Conservation (phyloP, 2,888 invertebrate species). For the Achlya flavicornis region DNA sequence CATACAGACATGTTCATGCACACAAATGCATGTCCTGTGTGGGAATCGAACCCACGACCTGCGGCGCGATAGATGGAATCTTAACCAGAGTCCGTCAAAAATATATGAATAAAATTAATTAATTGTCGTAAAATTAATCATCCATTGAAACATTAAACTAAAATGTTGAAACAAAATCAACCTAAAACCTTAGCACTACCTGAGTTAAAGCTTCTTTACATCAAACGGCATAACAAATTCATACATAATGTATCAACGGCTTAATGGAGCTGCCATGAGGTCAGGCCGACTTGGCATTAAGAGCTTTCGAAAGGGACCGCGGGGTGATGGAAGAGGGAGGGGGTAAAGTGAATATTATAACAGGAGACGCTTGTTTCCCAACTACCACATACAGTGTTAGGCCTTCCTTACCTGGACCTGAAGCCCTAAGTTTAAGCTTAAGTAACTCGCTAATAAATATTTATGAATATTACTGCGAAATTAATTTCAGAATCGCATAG, state of each 20-base stretch:
- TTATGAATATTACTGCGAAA: slow-evolving; percentile 6
- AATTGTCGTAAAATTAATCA: neutral
- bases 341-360: slow-evolving; percentile 82
- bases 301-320: slow-evolving; percentile 75
- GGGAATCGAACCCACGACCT: too few species aligned
- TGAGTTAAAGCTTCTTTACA: slow-evolving; percentile 81
- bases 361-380: slow-evolving; percentile 58
- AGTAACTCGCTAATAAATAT: slow-evolving; percentile 1
- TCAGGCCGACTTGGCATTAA: slow-evolving; percentile 81
- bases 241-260: slow-evolving; percentile 83
- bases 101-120: neutral
- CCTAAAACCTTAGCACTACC: slow-evolving; percentile 75
- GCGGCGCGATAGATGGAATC: too few species aligned
- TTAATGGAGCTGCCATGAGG: slow-evolving; percentile 82
- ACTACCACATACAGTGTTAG: slow-evolving; percentile 29
- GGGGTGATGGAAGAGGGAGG: slow-evolving; percentile 44
- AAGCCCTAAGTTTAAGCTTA: slow-evolving; percentile 5
- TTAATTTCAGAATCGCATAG: neutral
- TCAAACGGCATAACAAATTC: slow-evolving; percentile 84
- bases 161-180: slow-evolving; percentile 54
- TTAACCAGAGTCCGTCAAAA: too few species aligned
- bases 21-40: too few species aligned
- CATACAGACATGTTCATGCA: too few species aligned
- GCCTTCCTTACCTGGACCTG: neutral
- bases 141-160: slow-evolving; percentile 18